These are phyloP conservation scores for Pristionchus mayeri DNA, from an alignment of 2,888 invertebrate species.

Conservation along the genomic window DNA sequence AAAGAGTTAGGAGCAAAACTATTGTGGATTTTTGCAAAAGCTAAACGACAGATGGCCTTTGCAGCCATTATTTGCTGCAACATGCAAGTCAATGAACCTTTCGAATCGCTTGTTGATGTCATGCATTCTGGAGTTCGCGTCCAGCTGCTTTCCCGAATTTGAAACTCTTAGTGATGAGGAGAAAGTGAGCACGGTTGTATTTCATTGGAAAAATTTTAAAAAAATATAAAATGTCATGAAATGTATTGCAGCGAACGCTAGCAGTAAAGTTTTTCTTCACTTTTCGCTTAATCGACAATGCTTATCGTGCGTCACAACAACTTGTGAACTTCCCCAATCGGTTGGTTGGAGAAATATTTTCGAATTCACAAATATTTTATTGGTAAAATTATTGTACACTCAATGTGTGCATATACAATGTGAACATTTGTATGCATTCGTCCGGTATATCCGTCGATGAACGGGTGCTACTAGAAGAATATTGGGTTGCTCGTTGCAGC, in stretches of 20 bases:
- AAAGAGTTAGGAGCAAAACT: too few species aligned
- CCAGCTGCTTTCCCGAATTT: background rate
- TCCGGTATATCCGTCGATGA: too few species aligned
- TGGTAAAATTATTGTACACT: too few species aligned
- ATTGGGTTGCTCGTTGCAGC: too few species aligned
- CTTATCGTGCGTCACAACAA: background rate
- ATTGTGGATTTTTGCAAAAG: too few species aligned
- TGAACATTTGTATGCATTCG: too few species aligned
- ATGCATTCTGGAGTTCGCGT: slow-evolving; percentile 12
- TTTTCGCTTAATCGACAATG: background rate
- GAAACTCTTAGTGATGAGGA: background rate
- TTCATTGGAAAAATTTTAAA: background rate
- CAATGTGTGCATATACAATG: too few species aligned
- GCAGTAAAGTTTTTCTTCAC: background rate
- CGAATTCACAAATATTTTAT: too few species aligned
- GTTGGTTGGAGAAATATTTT: too few species aligned
- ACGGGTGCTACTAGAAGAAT: too few species aligned
- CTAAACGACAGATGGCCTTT: too few species aligned
- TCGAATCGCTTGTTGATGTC: slow-evolving; percentile 6
- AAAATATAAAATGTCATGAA: background rate
- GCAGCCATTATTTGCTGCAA: background rate
- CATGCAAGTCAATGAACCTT: background rate
- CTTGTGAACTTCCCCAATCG: background rate
- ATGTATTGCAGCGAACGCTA: background rate
- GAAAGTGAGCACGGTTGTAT: background rate